Evolutionary conservation across 1,140 invertebrate species (phyloP).

Genomic region (Planococcus citri): DNA sequence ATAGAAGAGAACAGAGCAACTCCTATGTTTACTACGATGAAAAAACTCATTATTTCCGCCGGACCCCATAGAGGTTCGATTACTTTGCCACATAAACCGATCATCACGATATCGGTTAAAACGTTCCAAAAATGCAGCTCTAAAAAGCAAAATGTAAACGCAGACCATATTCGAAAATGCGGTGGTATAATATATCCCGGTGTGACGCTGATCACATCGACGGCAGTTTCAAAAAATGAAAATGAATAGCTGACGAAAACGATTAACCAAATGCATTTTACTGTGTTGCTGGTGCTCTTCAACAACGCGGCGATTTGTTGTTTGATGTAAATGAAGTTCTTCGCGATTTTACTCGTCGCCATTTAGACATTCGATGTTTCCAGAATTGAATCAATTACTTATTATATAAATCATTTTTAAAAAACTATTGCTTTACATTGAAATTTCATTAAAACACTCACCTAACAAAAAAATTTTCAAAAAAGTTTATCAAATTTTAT

Average conservation of each 20-base stretch:
- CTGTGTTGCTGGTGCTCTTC: conserved; percentile 74
- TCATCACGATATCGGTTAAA: conserved; percentile 73
- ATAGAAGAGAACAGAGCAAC: conserved; percentile 68
- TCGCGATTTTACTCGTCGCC: conserved; percentile 33
- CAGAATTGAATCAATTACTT: too few relatives aligned
- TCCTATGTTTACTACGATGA: conserved; percentile 75
- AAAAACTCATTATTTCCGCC: conserved; percentile 89
- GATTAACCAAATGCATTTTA: conserved; percentile 76
- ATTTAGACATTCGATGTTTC: too few relatives aligned
- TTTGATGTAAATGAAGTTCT: conserved; percentile 64
- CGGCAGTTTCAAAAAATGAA: conserved; percentile 65
- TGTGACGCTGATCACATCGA: conserved; percentile 69
- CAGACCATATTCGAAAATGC: conserved; percentile 86
- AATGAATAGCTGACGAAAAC: conserved; percentile 77
- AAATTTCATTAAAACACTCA: too few relatives aligned
- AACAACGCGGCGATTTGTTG: conserved; percentile 64
- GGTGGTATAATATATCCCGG: conserved; percentile 86
- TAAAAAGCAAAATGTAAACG: conserved; percentile 86
- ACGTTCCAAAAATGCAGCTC: conserved; percentile 92
- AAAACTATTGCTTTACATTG: too few relatives aligned
- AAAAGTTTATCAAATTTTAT: too few relatives aligned
- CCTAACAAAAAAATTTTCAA: too few relatives aligned
- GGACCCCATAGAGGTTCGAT: conserved; percentile 94
- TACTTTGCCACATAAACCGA: conserved; percentile 86
- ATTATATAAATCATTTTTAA: too few relatives aligned